Base-by-base conservation (phyloP, 1,140 invertebrate genomes). In the Megalopta genalis region DNA sequence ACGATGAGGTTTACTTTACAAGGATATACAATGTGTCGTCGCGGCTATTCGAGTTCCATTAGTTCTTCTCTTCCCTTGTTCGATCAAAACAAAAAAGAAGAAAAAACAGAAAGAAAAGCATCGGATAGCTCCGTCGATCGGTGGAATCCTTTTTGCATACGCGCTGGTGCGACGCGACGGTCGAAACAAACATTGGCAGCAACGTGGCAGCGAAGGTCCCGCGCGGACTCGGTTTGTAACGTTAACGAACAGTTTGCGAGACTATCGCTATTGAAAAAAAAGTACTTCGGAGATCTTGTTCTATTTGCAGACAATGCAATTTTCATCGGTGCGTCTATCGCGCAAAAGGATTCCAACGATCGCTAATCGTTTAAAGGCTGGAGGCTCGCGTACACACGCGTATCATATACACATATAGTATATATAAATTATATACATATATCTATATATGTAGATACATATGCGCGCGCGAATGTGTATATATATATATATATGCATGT, bases 1-100 rank as follows among this genome's bases (percentile, higher is more conserved):
- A 18, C 42, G 59, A 63, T 25, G 21, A 32, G 54, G 18, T 46
- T 74, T 76, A 71, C 60, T 77, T 77, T 77, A 71, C 68, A 77
- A 77, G 57, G 68, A 54, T 71, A 70, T 70, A 77, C 68, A 71
- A 23, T 57, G 39, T 69, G 21, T 67, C 67, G 4, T 68, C 18
- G 60, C 59, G 21, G 54, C 39, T 76, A 63, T 18, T 77, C 74
- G 65, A 54, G 16, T 12, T 70, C 4, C 12, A 12, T 68, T 32
- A 23, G n/a, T 23, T 64, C 42, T 46, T 46, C 14, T 42, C 18
- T 7, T 39, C 27, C 18, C 0, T 21, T 16, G 16, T 21, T 32
- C 14, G 37, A 25, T 46, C 10, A 46, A 27, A 62, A 21, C n/a
- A n/a, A n/a, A n/a, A n/a, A n/a, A n/a, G n/a, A n/a, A n/a, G n/a